A percentile compares a stretch with the other conserved stretches of the same genome.
These are phyloP conservation scores for Lordiphosa clarofinis DNA, from an alignment of 1,140 invertebrate genomes.

Conservation along the genomic window DNA sequence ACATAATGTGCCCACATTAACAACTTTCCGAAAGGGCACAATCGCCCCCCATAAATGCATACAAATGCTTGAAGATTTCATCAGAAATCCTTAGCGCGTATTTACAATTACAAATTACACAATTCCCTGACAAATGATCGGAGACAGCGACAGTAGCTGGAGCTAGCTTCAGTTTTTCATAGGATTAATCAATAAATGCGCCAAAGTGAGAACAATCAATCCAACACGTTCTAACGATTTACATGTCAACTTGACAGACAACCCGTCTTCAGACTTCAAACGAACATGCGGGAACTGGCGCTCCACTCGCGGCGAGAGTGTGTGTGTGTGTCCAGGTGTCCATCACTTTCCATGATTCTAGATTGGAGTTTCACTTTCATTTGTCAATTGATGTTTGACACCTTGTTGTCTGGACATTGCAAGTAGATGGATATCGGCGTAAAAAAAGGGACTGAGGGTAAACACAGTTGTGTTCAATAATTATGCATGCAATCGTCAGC, in stretches of 20 bases:
- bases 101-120: conserved; percentile 68
- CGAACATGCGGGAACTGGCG: conserved; percentile 27
- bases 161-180: background rate
- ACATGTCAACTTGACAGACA: conserved; percentile 72
- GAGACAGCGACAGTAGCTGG: conserved; percentile 6
- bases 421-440: conserved; percentile 49
- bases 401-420: conserved; percentile 49
- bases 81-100: conserved; percentile 33
- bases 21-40: conserved; percentile 20
- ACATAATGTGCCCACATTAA: conserved; percentile 77
- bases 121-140: conserved; percentile 61
- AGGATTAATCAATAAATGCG: conserved; percentile 30
- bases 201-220: conserved; percentile 68
- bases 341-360: conserved; percentile 6
- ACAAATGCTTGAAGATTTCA: conserved; percentile 61
- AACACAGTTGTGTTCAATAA: conserved; percentile 72
- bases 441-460: too few relatives aligned
- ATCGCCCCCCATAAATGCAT: conserved; percentile 26
- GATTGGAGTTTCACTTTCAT: conserved; percentile 66
- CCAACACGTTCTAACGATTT: conserved; percentile 72
- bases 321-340: conserved; percentile 70
- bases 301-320: conserved; percentile 15
- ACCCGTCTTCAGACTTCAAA: conserved; percentile 2
- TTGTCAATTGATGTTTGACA: conserved; percentile 68
- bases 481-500: conserved; percentile 65